Evolutionary conservation across 2,888 invertebrate genomes (phyloP).

Genomic region (Sinodicranocentrus sp.): DNA sequence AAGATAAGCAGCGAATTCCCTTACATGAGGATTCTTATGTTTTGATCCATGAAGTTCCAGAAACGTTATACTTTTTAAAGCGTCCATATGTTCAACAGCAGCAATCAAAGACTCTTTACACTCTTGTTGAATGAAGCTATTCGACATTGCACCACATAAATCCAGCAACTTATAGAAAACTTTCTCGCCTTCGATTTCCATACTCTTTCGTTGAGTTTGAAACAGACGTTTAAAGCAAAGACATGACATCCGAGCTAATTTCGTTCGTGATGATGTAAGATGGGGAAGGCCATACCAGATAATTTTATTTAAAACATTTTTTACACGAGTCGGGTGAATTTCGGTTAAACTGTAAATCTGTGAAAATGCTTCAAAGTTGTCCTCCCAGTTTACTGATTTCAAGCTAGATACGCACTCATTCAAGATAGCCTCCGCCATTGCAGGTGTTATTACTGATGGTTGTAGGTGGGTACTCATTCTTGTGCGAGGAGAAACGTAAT

Average conservation of each 20-base stretch:
- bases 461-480: not conserved
- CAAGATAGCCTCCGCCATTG: conserved; percentile 23
- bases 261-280: conserved; percentile 37
- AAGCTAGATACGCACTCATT: conserved; percentile 8
- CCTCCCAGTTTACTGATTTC: conserved; percentile 45
- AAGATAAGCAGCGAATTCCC: conserved; percentile 47
- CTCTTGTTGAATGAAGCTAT: conserved; percentile 54
- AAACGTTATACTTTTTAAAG: conserved; percentile 41
- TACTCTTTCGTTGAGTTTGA: conserved; percentile 41
- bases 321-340: conserved; percentile 25
- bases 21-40: conserved; percentile 51
- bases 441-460: conserved; percentile 20
- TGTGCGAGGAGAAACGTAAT: conserved; percentile 26
- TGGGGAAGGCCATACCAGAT: conserved; percentile 44
- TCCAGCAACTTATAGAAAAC: conserved; percentile 42
- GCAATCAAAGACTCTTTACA: conserved; percentile 37
- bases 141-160: conserved; percentile 44
- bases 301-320: conserved; percentile 28
- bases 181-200: conserved; percentile 44
- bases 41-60: conserved; percentile 48
- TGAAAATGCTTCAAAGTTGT: conserved; percentile 39
- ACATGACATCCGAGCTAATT: conserved; percentile 42
- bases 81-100: conserved; percentile 40
- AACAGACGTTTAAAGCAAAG: conserved; percentile 47
- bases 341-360: conserved; percentile 44